Evolutionary conservation across 2,797 vertebrate species (phyloP).

Genomic region (Vipera latastei): DNA sequence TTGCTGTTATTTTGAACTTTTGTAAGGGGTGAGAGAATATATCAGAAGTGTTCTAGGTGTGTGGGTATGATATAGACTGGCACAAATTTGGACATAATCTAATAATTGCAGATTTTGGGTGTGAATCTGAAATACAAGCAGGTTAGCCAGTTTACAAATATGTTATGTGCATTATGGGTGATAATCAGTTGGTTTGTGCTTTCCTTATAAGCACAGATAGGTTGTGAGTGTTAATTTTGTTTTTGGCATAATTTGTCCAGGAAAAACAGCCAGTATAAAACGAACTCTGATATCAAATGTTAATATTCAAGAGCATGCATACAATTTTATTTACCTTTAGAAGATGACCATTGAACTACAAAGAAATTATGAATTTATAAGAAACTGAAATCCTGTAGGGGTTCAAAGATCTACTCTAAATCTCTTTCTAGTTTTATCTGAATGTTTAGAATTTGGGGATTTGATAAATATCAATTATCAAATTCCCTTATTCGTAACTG

Average conservation of each 20-base stretch:
- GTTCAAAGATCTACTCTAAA: neutral
- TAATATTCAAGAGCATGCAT: neutral
- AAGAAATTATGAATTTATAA: neutral
- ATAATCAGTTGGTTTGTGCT: conserved; percentile 7
- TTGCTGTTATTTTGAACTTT: too few relatives aligned
- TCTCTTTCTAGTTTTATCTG: neutral
- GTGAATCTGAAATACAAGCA: conserved; percentile 33
- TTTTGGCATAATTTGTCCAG: neutral
- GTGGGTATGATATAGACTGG: neutral
- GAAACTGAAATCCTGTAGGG: neutral
- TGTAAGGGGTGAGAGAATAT: too few relatives aligned
- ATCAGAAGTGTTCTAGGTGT: too few relatives aligned
- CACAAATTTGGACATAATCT: conserved; percentile 25
- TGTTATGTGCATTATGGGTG: conserved; percentile 21
- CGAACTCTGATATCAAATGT: neutral
- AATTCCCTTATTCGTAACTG: neutral
- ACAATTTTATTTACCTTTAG: neutral
- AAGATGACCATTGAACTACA: neutral
- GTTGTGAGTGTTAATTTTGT: neutral
- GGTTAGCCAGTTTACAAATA: conserved; percentile 4
- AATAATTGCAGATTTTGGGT: conserved; percentile 35
- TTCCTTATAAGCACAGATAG: neutral
- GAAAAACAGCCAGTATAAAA: neutral
- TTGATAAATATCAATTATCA: neutral
- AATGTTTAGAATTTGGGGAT: neutral